Conservation (phyloP, 2,797 vertebrate genomes). For the Melanotaenia boesemani region DNA sequence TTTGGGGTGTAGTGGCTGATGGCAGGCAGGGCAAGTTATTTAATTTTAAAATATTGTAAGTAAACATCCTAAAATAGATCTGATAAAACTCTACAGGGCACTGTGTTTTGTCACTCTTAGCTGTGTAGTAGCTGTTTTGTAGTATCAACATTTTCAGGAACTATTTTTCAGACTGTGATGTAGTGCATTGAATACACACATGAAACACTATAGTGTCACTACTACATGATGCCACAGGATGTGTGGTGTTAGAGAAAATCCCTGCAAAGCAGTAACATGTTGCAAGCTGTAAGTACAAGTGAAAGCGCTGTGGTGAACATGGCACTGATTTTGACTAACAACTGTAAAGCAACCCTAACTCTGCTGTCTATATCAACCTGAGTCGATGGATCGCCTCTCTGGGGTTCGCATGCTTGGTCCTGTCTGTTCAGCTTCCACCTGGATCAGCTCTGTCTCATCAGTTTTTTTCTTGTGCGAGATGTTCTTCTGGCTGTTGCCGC, state of each 20-base stretch:
- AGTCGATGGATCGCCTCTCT: constrained; percentile 90
- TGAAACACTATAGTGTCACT: no score
- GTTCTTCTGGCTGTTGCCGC: constrained; percentile 83
- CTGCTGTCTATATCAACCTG: constrained; percentile 83
- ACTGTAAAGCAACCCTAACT: neutral
- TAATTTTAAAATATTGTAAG: neutral
- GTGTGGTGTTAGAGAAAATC: neutral
- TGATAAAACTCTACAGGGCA: neutral
- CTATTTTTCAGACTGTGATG: neutral
- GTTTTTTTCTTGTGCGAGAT: constrained; percentile 89
- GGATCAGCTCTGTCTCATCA: constrained; percentile 94
- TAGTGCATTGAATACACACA: no score
- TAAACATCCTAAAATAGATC: neutral
- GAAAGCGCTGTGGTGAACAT: no score
- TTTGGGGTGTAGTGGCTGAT: neutral
- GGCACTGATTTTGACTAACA: neutral
- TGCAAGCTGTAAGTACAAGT: no score
- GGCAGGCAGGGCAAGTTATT: neutral
- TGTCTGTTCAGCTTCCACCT: constrained; percentile 90
- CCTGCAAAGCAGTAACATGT: no score
- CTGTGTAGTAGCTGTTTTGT: neutral
- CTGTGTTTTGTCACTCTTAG: neutral
- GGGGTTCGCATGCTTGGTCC: constrained; percentile 82
- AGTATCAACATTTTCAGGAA: neutral
- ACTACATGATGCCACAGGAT: no score